Base-by-base conservation (phyloP, 1,140 invertebrate species). In the Popillia japonica region DNA sequence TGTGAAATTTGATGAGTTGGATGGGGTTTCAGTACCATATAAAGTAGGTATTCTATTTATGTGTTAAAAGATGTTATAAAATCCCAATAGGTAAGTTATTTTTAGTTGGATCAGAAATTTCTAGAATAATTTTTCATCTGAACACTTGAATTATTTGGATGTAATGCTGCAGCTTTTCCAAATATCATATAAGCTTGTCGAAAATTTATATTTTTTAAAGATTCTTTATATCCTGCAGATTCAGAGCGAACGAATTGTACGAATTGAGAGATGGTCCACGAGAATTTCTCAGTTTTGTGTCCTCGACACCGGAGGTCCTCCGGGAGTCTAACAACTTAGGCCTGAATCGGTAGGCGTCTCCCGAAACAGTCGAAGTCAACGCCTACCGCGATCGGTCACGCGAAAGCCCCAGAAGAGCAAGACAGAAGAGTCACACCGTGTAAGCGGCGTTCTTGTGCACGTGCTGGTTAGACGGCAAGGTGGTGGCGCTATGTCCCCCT, bases 321-420 rank as follows among this genome's bases (percentile, higher is more conserved):
- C 17, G 61, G 61, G 61, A 22, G 17, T 27, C 61, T 22, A 27
- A 64, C n/a, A n/a, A 9, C 61, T 20, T 64, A 64, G 61, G 61
- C 61, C 61, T 64, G 61, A 64, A 64, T 64, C 17, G 61, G 61
- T 64, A 64, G 61, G 61, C 61, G 61, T 64, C 61, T 64, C 61
- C 61, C 61, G 20, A 27, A 64, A 17, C 61, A 27, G 17, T 64
- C 17, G 61, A 64, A 64, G 61, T 27, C 17, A 64, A 64, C 61
- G 61, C 61, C 61, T 64, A 64, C 61, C 61, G 61, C 61, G 61
- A 64, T 64, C 61, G 61, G 61, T 64, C 61, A 64, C 61, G 23
- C 17, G 61, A 64, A 27, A 64, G 17, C 23, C 17, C 61, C 61
- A 64, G 61, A 64, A 64, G 61, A 64, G 61, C 61, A 64, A 64